Base-by-base conservation (phyloP, 1,140 invertebrate genomes). In the Latrodectus geometricus region DNA sequence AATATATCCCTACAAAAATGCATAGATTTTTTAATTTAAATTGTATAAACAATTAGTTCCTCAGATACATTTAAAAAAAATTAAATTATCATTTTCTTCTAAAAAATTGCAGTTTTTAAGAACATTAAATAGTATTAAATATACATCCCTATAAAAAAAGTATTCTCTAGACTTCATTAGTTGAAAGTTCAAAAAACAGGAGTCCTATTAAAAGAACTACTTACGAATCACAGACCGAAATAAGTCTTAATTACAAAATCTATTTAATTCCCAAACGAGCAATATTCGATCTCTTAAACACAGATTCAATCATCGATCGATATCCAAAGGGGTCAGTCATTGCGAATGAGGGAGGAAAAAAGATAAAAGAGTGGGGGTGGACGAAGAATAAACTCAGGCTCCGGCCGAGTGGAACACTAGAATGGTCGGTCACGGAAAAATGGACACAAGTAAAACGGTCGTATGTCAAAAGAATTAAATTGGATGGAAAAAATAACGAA, bases 391-490 rank as follows among this genome's bases (percentile, higher is more conserved):
- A 86, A 86, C 83, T 86, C 68, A 61, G 66, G 61, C 74, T 86
- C 75, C 83, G 68, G 74, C 77, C 74, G 68, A 86, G 74, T 78
- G 83, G 75, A 86, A 86, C 83, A 61, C 66, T 61, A 76, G 56
- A 85, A 85, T 75, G 82, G 82, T 77, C 54, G 65, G 75, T 77
- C 75, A 77, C 83, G 74, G 83, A 50, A 86, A 86, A 86, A 77
- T 86, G 83, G 75, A 86, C 74, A 86, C 74, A 86, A 86, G 83
- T 49, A 86, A 78, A 86, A 78, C 66, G 65, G 83, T 78, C 83
- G 83, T 86, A 54, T 73, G 83, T 86, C 83, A 86, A 70, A 78
- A 49, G 83, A 86, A 86, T 86, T 86, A 86, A 86, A 86, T 86
- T 86, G 83, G 75, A 86, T 86, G 83, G 83, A 86, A 86, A 85